A percentile compares a stretch with the other conserved stretches of the same genome.
Conservation (phyloP, 2,113 vertebrate genomes). For the Upupa epops region DNA sequence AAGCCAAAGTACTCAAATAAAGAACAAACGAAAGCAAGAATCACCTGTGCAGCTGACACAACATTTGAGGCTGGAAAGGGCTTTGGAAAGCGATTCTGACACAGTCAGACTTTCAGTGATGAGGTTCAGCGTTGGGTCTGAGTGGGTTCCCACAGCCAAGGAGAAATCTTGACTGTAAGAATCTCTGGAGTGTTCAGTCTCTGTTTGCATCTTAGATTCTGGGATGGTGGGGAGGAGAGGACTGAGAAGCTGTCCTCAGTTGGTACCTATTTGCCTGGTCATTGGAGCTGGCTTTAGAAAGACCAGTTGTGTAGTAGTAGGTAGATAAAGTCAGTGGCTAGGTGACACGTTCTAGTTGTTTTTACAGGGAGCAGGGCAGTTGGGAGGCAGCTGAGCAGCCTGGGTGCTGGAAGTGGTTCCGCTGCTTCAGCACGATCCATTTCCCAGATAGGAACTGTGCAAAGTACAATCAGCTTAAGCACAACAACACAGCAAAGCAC, state of each 20-base stretch:
- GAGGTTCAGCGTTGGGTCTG: background rate
- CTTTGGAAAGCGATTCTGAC: background rate
- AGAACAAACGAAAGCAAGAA: background rate
- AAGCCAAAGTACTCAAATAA: background rate
- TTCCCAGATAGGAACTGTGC: background rate
- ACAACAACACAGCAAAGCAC: background rate
- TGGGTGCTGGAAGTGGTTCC: background rate
- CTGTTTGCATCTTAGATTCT: background rate
- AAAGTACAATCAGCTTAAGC: constrained; percentile 8
- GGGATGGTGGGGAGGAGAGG: background rate
- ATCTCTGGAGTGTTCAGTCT: background rate
- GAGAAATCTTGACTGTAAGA: background rate
- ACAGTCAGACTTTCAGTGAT: background rate
- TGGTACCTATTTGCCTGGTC: background rate
- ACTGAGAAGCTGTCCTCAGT: background rate
- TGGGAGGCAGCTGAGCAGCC: background rate
- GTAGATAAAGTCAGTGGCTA: background rate
- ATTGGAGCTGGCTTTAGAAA: background rate
- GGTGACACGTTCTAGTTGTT: background rate
- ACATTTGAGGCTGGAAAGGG: background rate
- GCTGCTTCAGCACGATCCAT: background rate
- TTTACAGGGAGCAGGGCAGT: background rate
- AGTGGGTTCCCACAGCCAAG: background rate
- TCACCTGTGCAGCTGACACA: background rate
- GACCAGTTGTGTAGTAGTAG: rapidly evolving